A percentile compares a stretch with the other conserved stretches of the same genome.
These are phyloP conservation scores for Guaruba guarouba DNA, from an alignment of 2,113 vertebrate species.

Conservation along the genomic window DNA sequence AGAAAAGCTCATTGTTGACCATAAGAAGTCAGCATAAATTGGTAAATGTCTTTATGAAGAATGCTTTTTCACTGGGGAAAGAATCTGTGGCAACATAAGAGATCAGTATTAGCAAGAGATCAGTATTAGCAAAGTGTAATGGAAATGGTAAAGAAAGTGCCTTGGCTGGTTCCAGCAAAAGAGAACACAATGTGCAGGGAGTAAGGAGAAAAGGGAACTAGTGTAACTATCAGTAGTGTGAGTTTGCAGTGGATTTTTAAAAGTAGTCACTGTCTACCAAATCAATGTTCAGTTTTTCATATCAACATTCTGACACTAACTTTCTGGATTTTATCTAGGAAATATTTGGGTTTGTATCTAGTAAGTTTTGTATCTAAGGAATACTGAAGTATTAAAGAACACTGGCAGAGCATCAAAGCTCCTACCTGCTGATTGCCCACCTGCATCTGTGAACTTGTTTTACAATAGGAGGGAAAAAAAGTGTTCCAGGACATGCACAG, in stretches of 20 bases:
- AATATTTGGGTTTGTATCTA: not conserved
- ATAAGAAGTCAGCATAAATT: not conserved
- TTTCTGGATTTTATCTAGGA: slow-evolving; percentile 1
- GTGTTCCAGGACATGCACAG: not conserved
- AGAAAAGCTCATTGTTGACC: not conserved
- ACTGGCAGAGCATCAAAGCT: not conserved
- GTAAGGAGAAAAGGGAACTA: not conserved
- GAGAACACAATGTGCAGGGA: not conserved
- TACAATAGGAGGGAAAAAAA: not conserved
- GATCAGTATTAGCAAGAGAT: not conserved
- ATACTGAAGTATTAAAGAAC: not conserved
- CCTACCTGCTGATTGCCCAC: not conserved
- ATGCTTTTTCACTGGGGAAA: not conserved
- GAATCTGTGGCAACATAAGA: not conserved
- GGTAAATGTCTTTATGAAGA: not conserved
- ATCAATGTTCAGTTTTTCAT: slow-evolving; percentile 8
- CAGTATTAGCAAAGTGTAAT: not conserved
- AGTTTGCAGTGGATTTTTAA: slow-evolving; percentile 28
- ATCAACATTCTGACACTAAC: not conserved
- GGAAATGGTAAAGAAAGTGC: slow-evolving; percentile 53
- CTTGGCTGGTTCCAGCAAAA: slow-evolving; percentile 56
- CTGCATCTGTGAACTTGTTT: not conserved
- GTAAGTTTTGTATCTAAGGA: not conserved
- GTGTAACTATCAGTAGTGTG: not conserved
- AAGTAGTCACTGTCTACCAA: not conserved